Percentiles rank a stretch among this genome's conserved stretches.
Evolutionary conservation across 2,888 invertebrate genomes (phyloP).

Genomic region (Drosophila fungiperda): DNA sequence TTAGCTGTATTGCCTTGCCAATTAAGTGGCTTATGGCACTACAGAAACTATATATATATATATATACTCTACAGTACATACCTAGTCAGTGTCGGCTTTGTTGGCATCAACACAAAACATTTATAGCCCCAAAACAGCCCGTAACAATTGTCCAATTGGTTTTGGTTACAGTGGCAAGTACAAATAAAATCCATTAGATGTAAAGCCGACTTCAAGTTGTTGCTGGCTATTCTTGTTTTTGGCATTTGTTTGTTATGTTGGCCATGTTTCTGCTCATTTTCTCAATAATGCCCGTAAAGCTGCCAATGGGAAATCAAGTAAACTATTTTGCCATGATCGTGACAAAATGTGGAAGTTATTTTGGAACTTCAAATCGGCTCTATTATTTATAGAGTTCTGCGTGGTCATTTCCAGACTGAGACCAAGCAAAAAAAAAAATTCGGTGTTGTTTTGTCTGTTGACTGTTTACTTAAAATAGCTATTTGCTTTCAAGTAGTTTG

Average conservation of each 20-base stretch:
- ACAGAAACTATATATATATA: background rate
- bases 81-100: slow-evolving; percentile 19
- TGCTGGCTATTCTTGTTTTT: slow-evolving; percentile 22
- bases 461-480: slow-evolving; percentile 49
- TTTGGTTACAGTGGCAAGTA: slow-evolving; percentile 65
- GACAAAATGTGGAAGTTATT: slow-evolving; percentile 18
- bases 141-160: slow-evolving; percentile 10
- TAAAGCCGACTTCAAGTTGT: slow-evolving; percentile 65
- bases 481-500: slow-evolving; percentile 61
- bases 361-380: slow-evolving; percentile 1
- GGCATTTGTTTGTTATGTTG: slow-evolving; percentile 18
- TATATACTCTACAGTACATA: background rate
- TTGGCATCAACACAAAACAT: slow-evolving; percentile 32
- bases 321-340: slow-evolving; percentile 31
- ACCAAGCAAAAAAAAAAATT: slow-evolving; percentile 45
- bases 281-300: slow-evolving; percentile 32
- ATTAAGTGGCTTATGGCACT: slow-evolving; percentile 12
- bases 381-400: slow-evolving; percentile 19
- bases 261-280: slow-evolving; percentile 21
- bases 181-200: slow-evolving; percentile 78
- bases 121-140: background rate
- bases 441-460: slow-evolving; percentile 11
- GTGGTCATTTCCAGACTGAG: slow-evolving; percentile 51
- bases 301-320: slow-evolving; percentile 40
- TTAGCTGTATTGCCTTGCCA: slow-evolving; percentile 3